Evolutionary conservation across 30 jellyfish, hydroid and myxozoan species (phyloP), one percentile per base, ranked within the genome.

Genomic region (Hydractinia symbiolongicarpus): DNA sequence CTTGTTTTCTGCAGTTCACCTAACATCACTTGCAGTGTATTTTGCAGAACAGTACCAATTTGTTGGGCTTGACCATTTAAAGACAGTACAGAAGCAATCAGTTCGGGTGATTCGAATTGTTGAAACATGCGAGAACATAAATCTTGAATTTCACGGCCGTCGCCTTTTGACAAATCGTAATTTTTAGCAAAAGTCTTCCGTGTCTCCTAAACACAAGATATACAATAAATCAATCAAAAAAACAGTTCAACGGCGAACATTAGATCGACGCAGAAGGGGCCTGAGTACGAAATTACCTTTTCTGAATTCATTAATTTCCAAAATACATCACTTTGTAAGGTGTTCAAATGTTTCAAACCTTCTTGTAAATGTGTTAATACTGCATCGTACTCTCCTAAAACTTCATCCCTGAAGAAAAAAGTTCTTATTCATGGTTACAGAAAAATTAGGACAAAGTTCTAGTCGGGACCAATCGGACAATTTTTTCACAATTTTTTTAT

Each of bases 101-200:
- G 13, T 5, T 77, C 53, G 9, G 60, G 61, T 77, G 80, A 52
- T 77, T 77, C 79, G 7, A 55, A 60, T 10, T 19, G 61, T 49
- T 21, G 17, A 60, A 77, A 52, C 85, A 77, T 55, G 30, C 60
- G 79, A 4, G 62, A 56, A 56, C 78, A 77, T 44, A 77, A 11
- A 9, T 54, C 52, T 55, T 61, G 54, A 15, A 77, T 55, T 57
- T 55, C 55, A 11, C 17, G 7, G 1, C 5, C 5, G 1, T 17
- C 54, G 30, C 85, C 85, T 54, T 17, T 52, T 3, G 85, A 77
- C 79, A 77, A 54, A 56, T 77, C 85, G 53, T 54, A 66, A 6
- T 49, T 50, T 54, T 56, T 55, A 50, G 55, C 85, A 77, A 77
- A 77, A 0, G 40, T 61, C 9, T 52, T 50, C 10, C 53, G 54